A percentile compares a stretch with the other conserved stretches of the same genome.
Evolutionary conservation across 2,113 vertebrate genomes (phyloP).

Genomic region (Anser brachyrhynchus): DNA sequence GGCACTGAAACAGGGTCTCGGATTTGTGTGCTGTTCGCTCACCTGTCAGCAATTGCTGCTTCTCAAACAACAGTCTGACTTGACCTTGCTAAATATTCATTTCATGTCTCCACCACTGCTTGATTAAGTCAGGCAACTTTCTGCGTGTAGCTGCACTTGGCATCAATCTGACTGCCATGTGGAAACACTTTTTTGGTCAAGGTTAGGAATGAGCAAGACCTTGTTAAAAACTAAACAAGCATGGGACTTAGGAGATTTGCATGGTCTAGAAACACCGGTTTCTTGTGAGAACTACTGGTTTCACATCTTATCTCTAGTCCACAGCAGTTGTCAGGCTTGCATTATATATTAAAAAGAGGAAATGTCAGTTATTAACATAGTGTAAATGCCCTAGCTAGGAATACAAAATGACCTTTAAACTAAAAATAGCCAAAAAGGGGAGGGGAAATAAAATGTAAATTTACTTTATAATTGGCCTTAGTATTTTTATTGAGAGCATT

Average conservation of each 20-base stretch:
- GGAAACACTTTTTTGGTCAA: conserved; percentile 63
- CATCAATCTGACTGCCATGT: conserved; percentile 32
- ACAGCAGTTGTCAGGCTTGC: conserved; percentile 41
- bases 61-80: conserved; percentile 45
- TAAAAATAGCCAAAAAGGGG: conserved; percentile 9
- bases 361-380: conserved; percentile 72
- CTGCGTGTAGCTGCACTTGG: conserved; percentile 10
- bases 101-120: conserved; percentile 23
- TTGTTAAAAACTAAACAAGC: conserved; percentile 69
- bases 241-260: conserved; percentile 27
- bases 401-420: conserved; percentile 63
- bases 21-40: conserved; percentile 44
- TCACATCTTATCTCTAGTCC: conserved; percentile 56
- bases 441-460: conserved; percentile 62
- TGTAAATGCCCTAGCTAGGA: conserved; percentile 53
- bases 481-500: conserved; percentile 47
- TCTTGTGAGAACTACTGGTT: conserved; percentile 32
- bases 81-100: conserved; percentile 65
- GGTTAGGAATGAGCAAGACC: conserved; percentile 59
- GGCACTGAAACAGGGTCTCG: conserved; percentile 50
- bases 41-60: conserved; percentile 43
- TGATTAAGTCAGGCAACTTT: conserved; percentile 55
- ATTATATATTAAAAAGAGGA: conserved; percentile 63
- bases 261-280: conserved; percentile 53
- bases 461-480: conserved; percentile 45